These are phyloP conservation scores for Peromyscus attwateri DNA, from an alignment of 2,797 vertebrate genomes.

Conservation along the genomic window DNA sequence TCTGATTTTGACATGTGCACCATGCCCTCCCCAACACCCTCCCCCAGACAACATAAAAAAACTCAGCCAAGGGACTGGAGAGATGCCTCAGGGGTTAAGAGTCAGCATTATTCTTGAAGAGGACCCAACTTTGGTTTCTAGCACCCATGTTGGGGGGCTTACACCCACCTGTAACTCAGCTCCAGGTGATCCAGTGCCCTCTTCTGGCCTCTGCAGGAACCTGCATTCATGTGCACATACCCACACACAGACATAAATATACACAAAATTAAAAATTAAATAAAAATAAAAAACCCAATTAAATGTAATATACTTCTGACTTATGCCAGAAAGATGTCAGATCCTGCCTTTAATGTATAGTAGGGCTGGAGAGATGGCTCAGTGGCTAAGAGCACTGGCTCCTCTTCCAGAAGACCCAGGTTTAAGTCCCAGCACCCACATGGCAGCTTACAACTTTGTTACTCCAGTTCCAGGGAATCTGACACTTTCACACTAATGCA, in stretches of 20 bases:
- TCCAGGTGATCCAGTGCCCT: neutral
- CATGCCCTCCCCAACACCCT: too few species aligned
- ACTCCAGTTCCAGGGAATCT: too few species aligned
- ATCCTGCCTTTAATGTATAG: slow-evolving; percentile 17
- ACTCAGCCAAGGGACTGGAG: neutral
- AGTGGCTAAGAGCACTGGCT: too few species aligned
- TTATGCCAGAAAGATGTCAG: neutral
- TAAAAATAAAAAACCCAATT: neutral
- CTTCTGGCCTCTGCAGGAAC: neutral
- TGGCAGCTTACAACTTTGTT: too few species aligned
- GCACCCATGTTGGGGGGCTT: neutral
- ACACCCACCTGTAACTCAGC: neutral
- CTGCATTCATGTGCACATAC: neutral
- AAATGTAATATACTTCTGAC: neutral
- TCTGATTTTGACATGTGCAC: neutral
- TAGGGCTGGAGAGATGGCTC: too few species aligned
- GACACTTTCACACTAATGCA: too few species aligned
- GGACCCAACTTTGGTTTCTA: neutral
- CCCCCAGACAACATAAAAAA: neutral
- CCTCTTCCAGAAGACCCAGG: too few species aligned
- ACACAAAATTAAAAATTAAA: neutral
- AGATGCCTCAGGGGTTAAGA: neutral
- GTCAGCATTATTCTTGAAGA: neutral
- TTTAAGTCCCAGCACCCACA: too few species aligned
- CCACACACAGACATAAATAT: neutral